Base-by-base conservation (phyloP, 1,140 invertebrate genomes). In the Gonatopus flavifemur region DNA sequence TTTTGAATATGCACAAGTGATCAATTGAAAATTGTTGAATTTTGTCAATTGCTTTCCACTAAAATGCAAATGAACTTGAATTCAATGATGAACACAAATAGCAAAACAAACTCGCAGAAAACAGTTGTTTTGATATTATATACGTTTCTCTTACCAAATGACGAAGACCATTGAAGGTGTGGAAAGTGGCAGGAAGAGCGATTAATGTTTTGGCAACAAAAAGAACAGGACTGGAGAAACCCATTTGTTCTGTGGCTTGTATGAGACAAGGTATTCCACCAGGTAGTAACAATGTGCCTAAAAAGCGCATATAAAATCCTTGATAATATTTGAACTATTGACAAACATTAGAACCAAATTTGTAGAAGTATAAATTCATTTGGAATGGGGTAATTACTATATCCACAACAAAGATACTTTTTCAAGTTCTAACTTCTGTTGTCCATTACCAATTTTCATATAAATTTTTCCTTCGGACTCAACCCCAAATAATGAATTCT, bases 81-180 rank as follows among this genome's bases (percentile, higher is more conserved):
- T n/a, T n/a, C n/a, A n/a, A n/a, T n/a, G n/a, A n/a, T n/a, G n/a
- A n/a, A n/a, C n/a, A n/a, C n/a, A n/a, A n/a, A n/a, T n/a, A n/a
- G n/a, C n/a, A n/a, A n/a, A n/a, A n/a, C n/a, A n/a, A n/a, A n/a
- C n/a, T n/a, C n/a, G n/a, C n/a, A n/a, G n/a, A n/a, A n/a, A n/a
- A n/a, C n/a, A n/a, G n/a, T n/a, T n/a, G n/a, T n/a, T 28, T 47
- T 13, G 16, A n/a, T 28, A 30, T 33, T 8, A 41, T 37, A 31
- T 18, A 49, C 13, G 19, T 22, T 33, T 59, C 32, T 49, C 55
- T 68, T 70, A 82, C 80, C 67, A 90, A 78, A 74, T 89, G 87
- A 45, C 88, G 81, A n/a, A 89, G 76, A 50, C 88, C 88, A 64
- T 88, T 89, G 32, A 79, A 81, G 40, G 82, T 81, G 55, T 90